Conservation (phyloP, 30 jellyfish, hydroid and myxozoan genomes). For the Sanderia malayensis region DNA sequence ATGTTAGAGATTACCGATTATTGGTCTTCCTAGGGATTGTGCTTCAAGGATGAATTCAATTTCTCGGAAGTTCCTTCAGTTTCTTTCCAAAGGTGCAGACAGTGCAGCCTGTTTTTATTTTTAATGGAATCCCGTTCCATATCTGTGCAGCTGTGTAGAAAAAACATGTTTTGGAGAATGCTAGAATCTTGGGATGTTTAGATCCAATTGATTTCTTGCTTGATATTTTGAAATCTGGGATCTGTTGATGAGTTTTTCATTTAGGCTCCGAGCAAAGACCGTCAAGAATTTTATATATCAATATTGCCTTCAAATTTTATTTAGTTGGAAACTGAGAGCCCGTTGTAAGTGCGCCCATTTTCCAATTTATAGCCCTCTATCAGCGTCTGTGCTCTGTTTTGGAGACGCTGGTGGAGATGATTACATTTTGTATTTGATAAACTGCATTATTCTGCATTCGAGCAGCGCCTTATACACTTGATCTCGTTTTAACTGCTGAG, state of each 20-base stretch:
- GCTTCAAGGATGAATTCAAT: background rate
- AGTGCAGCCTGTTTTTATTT: background rate
- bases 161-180: background rate
- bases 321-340: background rate
- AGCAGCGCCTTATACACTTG: background rate
- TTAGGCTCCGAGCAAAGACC: background rate
- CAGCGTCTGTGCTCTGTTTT: slow-evolving; percentile 28
- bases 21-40: background rate
- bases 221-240: background rate
- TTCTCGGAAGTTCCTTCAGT: background rate
- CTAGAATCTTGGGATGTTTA: background rate
- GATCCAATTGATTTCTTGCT: background rate
- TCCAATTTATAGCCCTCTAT: background rate
- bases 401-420: slow-evolving; percentile 40
- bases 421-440: slow-evolving; percentile 25
- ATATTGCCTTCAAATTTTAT: background rate
- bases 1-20: background rate
- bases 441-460: slow-evolving; percentile 20
- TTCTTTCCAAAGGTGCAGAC: background rate
- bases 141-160: background rate
- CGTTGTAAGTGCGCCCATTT: background rate
- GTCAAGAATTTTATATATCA: background rate
- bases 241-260: background rate
- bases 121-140: background rate
- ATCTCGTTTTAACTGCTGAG: background rate